Evolutionary conservation across 2,113 vertebrate genomes (phyloP), one percentile per base, ranked within the genome.

Genomic region (Poecile atricapillus): DNA sequence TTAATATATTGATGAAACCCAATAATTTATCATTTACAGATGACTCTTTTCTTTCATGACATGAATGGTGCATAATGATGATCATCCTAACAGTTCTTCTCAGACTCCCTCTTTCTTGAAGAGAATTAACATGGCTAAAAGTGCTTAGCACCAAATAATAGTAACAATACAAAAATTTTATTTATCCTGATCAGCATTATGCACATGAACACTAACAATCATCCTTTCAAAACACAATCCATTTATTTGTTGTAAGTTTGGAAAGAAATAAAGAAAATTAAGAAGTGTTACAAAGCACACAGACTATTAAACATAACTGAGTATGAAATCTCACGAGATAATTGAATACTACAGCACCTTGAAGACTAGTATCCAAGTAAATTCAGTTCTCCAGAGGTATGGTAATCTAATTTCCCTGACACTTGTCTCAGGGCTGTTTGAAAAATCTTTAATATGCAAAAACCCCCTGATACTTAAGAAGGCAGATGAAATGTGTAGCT

Each of bases 321-420:
- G 58, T 33, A n/a, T 78, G 68, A 91, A 90, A 76, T 83, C 59
- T 95, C 77, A 77, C 53, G 44, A 90, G 64, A 85, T 68, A 77
- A 92, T 37, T 5, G 3, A 80, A 81, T 89, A 35, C 62, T 90
- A 83, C 35, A 78, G 24, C n/a, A 87, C 35, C 64, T 70, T 78
- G 68, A 85, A 64, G 71, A 80, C 22, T 22, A 23, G 21, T 65
- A 95, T 28, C 47, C 24, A 87, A 79, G 41, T 43, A 89, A 76
- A 95, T 37, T 56, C 64, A 71, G 50, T 41, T 77, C 64, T 90
- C 65, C 25, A 62, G 35, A 74, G 39, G 39, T 50, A 56, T 0
- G 3, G 69, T 69, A 80, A 79, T 67, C 35, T 87, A 62, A 70
- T 50, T 83, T 41, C 44, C 15, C 39, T 52, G 17, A 59, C 30